Conservation (phyloP, 2,797 vertebrate species). For the Poeciliopsis gracilis region DNA sequence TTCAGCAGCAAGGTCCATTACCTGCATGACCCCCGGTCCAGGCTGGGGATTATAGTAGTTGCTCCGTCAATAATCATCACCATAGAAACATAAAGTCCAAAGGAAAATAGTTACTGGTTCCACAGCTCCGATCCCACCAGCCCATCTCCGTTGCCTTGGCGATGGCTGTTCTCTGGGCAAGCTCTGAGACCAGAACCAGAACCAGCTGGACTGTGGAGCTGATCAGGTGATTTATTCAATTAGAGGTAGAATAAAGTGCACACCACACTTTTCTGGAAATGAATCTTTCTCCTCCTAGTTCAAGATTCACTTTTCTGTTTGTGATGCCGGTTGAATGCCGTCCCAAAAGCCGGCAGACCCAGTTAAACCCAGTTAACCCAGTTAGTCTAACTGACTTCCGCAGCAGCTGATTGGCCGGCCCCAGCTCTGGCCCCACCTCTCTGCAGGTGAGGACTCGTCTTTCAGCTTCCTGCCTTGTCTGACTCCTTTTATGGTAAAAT, state of each 20-base stretch:
- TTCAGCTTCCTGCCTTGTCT: slow-evolving; percentile 60
- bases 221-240: not conserved
- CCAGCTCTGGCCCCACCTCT: no score
- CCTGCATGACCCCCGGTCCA: no score
- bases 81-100: no score
- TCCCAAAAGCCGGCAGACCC: not conserved
- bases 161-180: not conserved
- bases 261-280: not conserved
- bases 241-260: not conserved
- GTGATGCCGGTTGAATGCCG: not conserved
- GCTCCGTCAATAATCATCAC: no score
- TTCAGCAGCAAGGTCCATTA: no score
- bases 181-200: not conserved
- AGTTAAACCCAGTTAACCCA: no score
- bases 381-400: no score
- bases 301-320: not conserved
- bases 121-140: no score
- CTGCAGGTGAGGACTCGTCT: slow-evolving; percentile 48
- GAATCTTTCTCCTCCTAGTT: not conserved
- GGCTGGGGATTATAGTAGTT: no score
- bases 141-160: not conserved
- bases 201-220: not conserved
- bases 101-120: no score
- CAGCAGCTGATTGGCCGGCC: no score
- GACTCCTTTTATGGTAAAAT: slow-evolving; percentile 79